Percentiles rank a stretch among this genome's conserved stretches.
Evolutionary conservation across 2,888 invertebrate species (phyloP).

Genomic region (Trichopria drosophilae): DNA sequence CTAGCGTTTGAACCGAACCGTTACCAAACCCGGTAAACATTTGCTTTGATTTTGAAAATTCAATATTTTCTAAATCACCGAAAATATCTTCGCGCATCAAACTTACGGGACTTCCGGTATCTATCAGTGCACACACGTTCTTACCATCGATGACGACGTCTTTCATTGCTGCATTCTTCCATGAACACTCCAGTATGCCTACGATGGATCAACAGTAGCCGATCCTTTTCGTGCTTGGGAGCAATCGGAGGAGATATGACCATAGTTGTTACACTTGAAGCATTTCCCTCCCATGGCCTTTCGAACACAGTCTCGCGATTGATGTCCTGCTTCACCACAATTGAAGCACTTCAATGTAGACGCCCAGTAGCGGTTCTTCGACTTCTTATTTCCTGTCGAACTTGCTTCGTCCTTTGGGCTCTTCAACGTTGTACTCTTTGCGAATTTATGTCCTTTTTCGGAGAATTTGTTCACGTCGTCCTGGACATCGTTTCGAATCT

Average conservation of each 20-base stretch:
- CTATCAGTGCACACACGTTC: constrained; percentile 1
- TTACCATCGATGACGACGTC: constrained; percentile 3
- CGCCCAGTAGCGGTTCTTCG: not conserved
- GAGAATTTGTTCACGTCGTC: constrained; percentile 6
- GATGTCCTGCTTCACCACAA: constrained; percentile 12
- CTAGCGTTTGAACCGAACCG: constrained; percentile 1
- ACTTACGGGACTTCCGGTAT: constrained; percentile 18
- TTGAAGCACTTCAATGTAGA: constrained; percentile 7
- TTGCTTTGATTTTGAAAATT: not conserved
- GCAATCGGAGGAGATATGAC: constrained; percentile 8
- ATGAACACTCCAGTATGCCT: not conserved
- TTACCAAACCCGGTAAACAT: constrained; percentile 1
- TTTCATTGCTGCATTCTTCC: not conserved
- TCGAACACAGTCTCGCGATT: constrained; percentile 3
- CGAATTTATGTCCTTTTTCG: not conserved
- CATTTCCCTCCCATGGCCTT: constrained; percentile 4
- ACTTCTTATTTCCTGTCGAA: not conserved
- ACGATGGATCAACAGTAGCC: not conserved
- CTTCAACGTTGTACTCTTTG: not conserved
- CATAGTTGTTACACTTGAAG: constrained; percentile 13
- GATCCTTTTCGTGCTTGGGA: not conserved
- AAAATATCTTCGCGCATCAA: constrained; percentile 9
- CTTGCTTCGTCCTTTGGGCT: not conserved
- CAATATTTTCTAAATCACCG: not conserved
- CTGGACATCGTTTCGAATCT: not conserved